A percentile compares a stretch with the other conserved stretches of the same genome.
Conservation (phyloP, 2,888 invertebrate genomes). For the Sinelater perroti region DNA sequence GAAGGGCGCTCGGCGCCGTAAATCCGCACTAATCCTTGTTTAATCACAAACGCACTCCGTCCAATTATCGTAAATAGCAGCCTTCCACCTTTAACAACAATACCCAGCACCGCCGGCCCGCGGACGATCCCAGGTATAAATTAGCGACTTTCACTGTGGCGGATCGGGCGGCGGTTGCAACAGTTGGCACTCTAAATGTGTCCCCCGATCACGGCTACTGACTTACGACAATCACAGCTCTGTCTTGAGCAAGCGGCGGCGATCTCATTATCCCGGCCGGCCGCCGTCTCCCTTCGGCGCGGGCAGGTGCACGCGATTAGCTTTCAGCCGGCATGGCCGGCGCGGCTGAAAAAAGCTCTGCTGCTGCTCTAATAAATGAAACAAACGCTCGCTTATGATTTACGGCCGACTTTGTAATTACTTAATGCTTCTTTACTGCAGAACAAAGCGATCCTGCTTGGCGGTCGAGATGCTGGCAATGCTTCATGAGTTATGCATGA, state of each 20-base stretch:
- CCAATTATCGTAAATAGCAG: constrained; percentile 31
- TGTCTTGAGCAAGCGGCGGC: neutral
- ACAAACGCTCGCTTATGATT: constrained; percentile 17
- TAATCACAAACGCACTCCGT: constrained; percentile 26
- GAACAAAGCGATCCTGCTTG: constrained; percentile 18
- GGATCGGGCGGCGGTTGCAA: constrained; percentile 12
- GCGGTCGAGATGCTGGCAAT: constrained; percentile 10
- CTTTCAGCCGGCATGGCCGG: neutral
- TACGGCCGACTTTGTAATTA: constrained; percentile 18
- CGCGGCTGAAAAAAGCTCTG: neutral
- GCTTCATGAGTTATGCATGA: constrained; percentile 20
- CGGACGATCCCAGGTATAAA: constrained; percentile 29
- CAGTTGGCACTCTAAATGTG: constrained; percentile 26
- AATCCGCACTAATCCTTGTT: constrained; percentile 5
- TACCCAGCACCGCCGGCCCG: neutral
- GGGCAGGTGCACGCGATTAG: constrained; percentile 21
- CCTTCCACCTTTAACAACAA: constrained; percentile 30
- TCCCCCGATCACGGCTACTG: constrained; percentile 19
- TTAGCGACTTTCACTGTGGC: constrained; percentile 30
- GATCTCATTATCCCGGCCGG: neutral
- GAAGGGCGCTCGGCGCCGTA: too few relatives aligned
- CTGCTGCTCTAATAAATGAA: constrained; percentile 3
- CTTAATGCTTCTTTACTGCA: constrained; percentile 19
- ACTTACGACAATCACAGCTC: constrained; percentile 19
- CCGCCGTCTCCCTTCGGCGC: neutral